phyloP scores from a whole-genome alignment of 2,797 vertebrate genomes.

The Menidia menidia region DNA sequence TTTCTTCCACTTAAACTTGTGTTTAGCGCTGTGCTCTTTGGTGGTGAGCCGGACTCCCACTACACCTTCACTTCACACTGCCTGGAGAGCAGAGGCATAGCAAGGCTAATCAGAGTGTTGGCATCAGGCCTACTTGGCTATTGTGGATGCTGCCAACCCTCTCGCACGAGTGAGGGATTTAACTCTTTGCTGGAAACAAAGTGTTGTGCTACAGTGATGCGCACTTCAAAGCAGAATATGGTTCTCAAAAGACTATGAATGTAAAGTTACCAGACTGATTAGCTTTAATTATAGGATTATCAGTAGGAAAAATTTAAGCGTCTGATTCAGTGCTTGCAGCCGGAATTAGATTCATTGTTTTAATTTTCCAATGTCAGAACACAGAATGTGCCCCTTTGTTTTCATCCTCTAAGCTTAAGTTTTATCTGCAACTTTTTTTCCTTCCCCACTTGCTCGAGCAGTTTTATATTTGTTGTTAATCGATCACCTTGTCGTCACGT shows the following conservation, averaged over 20 bases:
- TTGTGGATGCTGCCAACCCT: constrained; percentile 70
- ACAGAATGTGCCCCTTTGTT: neutral
- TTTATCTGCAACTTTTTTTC: neutral
- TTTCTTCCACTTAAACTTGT: constrained; percentile 82
- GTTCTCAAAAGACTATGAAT: neutral
- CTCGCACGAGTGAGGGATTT: constrained; percentile 68
- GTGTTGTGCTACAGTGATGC: constrained; percentile 41
- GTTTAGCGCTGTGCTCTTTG: constrained; percentile 75
- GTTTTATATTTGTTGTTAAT: neutral
- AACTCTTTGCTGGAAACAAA: constrained; percentile 54
- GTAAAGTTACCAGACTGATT: constrained; percentile 18
- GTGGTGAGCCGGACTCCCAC: constrained; percentile 76
- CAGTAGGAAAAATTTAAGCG: neutral
- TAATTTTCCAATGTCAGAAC: constrained; percentile 7
- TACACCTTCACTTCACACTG: constrained; percentile 66
- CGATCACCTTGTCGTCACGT: neutral
- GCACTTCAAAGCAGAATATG: constrained; percentile 3
- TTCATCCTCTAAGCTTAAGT: neutral
- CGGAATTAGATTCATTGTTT: constrained; percentile 1
- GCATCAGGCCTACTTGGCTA: constrained; percentile 70
- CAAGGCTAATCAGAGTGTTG: constrained; percentile 79
- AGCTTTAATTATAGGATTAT: constrained; percentile 16
- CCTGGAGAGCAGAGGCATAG: constrained; percentile 73
- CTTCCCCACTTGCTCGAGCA: neutral
- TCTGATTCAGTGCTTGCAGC: neutral